These are phyloP conservation scores for Melitaea cinxia DNA, from an alignment of 1,140 invertebrate genomes.

Conservation along the genomic window DNA sequence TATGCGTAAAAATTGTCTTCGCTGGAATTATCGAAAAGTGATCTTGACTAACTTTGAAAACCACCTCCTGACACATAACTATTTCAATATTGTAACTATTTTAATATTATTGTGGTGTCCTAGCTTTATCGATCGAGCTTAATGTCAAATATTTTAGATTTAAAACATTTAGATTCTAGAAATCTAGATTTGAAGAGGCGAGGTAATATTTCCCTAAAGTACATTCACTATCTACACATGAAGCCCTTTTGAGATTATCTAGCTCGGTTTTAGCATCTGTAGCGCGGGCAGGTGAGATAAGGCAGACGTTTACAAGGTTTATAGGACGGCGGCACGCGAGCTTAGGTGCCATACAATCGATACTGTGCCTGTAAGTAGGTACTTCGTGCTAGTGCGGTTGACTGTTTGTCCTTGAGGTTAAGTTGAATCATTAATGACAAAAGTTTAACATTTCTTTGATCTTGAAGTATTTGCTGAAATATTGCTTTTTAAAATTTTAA, in stretches of 20 bases:
- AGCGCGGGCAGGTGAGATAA: constrained; percentile 34
- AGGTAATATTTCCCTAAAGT: constrained; percentile 20
- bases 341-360: constrained; percentile 14
- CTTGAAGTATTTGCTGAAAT: too few species aligned
- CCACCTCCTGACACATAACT: too few species aligned
- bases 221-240: constrained; percentile 34
- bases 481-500: too few species aligned
- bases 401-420: constrained; percentile 26
- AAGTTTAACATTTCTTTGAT: too few species aligned
- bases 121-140: not conserved
- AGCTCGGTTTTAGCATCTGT: constrained; percentile 37
- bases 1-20: too few species aligned
- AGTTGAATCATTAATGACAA: not conserved
- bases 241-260: constrained; percentile 35
- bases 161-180: too few species aligned
- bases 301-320: constrained; percentile 43
- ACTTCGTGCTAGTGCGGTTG: not conserved
- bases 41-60: too few species aligned
- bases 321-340: constrained; percentile 48
- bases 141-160: not conserved
- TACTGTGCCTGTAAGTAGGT: constrained; percentile 1
- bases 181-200: constrained; percentile 12
- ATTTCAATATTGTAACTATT: too few species aligned
- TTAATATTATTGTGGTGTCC: not conserved
- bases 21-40: too few species aligned